A percentile compares a stretch with the other conserved stretches of the same genome.
Conservation (phyloP, 2,888 invertebrate genomes). For the Megastigmus dorsalis region DNA sequence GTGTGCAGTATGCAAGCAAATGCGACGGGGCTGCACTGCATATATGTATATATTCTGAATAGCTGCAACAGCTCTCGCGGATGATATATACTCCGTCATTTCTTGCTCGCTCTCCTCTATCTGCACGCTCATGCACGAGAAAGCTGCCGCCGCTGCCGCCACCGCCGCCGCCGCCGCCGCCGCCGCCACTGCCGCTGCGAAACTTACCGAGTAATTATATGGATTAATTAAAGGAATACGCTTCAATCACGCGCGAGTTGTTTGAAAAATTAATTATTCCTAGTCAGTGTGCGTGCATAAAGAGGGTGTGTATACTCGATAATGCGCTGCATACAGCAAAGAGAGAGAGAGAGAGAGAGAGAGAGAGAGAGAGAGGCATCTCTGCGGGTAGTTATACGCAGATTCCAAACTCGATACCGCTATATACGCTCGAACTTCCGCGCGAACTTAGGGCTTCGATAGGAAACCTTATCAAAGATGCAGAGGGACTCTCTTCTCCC, state of each 20-base stretch:
- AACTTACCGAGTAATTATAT: conserved; percentile 31
- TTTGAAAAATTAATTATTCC: conserved; percentile 49
- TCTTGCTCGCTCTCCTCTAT: not conserved
- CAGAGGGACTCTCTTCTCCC: conserved; percentile 9
- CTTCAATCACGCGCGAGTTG: conserved; percentile 18
- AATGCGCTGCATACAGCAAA: not conserved
- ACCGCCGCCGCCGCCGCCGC: not conserved
- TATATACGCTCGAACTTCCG: conserved; percentile 33
- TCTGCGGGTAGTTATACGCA: conserved; percentile 51
- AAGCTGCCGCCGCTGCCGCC: not conserved
- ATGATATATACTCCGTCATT: conserved; percentile 44
- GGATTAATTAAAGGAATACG: conserved; percentile 38
- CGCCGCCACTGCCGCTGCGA: not conserved
- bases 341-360: conserved; percentile 15
- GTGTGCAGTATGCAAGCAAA: not conserved
- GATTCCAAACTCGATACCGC: conserved; percentile 48
- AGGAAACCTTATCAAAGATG: conserved; percentile 48
- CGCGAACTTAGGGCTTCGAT: conserved; percentile 43
- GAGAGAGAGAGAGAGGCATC: conserved; percentile 47
- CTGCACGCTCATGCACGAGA: no score
- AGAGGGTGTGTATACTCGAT: not conserved
- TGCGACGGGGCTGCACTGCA: not conserved
- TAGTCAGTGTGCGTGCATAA: not conserved
- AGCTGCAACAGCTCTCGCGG: not conserved
- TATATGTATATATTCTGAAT: no score